Evolutionary conservation across 2,113 vertebrate genomes (phyloP).

Genomic region (Bos javanicus): DNA sequence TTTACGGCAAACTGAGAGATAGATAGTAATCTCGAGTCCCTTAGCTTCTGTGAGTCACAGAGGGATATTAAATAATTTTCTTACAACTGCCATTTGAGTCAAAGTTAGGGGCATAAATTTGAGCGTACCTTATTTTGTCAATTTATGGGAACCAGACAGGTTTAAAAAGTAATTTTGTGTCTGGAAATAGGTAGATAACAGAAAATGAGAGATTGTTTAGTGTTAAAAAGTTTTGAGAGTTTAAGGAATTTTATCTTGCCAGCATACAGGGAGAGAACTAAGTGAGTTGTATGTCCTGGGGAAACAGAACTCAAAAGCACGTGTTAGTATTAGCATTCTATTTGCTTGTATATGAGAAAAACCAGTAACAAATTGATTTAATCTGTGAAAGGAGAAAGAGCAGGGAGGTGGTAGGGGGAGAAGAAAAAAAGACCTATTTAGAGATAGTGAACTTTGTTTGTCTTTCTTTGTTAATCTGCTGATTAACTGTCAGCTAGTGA

Average conservation of each 20-base stretch:
- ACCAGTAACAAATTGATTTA: slow-evolving; percentile 5
- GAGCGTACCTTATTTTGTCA: slow-evolving; percentile 33
- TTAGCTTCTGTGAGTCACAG: background rate
- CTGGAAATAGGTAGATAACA: slow-evolving; percentile 29
- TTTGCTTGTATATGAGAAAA: background rate
- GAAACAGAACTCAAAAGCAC: background rate
- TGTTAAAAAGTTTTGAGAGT: background rate
- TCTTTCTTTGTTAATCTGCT: background rate
- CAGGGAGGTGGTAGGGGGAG: background rate
- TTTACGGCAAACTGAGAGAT: background rate
- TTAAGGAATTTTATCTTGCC: slow-evolving; percentile 21
- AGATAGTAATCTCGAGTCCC: background rate
- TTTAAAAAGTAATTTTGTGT: slow-evolving; percentile 37
- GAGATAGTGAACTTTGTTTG: slow-evolving; percentile 27
- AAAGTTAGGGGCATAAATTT: slow-evolving; percentile 38
- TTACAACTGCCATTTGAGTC: background rate
- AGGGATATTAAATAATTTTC: background rate
- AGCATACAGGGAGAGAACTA: background rate
- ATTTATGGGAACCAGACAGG: background rate
- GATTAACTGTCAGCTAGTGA: background rate
- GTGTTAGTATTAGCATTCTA: background rate
- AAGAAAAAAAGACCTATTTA: background rate
- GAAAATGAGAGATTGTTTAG: slow-evolving; percentile 38
- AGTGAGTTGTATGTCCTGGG: background rate
- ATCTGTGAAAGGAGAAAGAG: background rate